phyloP scores from a whole-genome alignment of 2,113 vertebrate genomes.

The Pelecanus crispus region DNA sequence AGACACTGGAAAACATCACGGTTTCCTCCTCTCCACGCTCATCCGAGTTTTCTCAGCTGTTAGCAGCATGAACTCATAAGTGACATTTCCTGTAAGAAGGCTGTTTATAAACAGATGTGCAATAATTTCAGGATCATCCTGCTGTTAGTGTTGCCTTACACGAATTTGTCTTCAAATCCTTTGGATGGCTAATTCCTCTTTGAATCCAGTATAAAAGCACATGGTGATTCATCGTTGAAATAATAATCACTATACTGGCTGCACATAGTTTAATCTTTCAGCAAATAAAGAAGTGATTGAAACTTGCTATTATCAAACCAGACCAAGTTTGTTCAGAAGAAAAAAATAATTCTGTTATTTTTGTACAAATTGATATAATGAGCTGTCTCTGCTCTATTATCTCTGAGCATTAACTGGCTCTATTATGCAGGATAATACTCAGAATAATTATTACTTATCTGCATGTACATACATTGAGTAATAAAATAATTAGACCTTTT shows the following conservation, averaged over 20 bases:
- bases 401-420: conserved; percentile 28
- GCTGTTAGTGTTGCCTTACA: neutral
- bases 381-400: conserved; percentile 43
- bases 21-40: neutral
- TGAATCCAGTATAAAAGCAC: neutral
- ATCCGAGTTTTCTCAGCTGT: neutral
- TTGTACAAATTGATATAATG: conserved; percentile 54
- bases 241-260: neutral
- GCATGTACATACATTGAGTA: conserved; percentile 54
- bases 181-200: neutral
- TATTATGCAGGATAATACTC: conserved; percentile 43
- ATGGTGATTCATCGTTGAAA: conserved; percentile 18
- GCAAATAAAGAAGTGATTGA: conserved; percentile 39
- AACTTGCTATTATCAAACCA: conserved; percentile 52
- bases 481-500: conserved; percentile 66
- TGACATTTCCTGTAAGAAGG: neutral
- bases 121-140: neutral
- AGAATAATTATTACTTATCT: conserved; percentile 58
- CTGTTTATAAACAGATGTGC: neutral
- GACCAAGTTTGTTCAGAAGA: conserved; percentile 40
- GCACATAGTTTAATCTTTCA: neutral
- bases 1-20: neutral
- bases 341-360: conserved; percentile 50
- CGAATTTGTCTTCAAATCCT: neutral
- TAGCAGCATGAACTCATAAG: neutral